Base-by-base conservation (phyloP, 2,797 vertebrate genomes). In the Microctenopoma stevenorrisi region DNA sequence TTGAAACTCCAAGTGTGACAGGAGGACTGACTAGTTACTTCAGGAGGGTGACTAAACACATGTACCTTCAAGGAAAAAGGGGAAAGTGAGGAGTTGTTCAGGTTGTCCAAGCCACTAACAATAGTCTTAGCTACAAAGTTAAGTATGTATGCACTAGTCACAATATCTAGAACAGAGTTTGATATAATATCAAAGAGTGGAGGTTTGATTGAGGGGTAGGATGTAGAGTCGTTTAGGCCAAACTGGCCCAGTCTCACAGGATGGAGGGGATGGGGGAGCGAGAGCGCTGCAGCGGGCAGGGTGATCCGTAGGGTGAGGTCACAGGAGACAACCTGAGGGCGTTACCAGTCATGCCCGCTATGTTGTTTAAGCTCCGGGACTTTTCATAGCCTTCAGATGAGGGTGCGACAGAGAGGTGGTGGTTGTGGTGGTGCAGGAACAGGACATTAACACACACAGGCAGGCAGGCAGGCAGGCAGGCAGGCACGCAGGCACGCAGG, bases 301-400 rank as follows among this genome's bases (percentile, higher is more conserved):
- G 96, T 72, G 96, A 98, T 94, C 92, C 95, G 91, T 96, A 98
- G 82, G 96, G 96, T 84, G 97, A 97, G 91, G 94, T 95, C 88
- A 96, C 95, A 78, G 96, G 96, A 94, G 96, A 97, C 89, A 97
- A 94, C 89, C 94, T 94, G 94, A 98, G 94, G 91, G 95, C 81
- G 93, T 94, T 98, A 92, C 94, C 95, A 85, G 95, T 91, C 95
- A 97, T 88, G 94, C 95, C 95, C 77, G 95, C 93, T 95, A 98
- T 96, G 96, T 96, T 97, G 96, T 95, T 98, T 96, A 99, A 95
- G 91, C 97, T 98, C 94, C 95, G 91, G 87, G 96, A 97, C 93
- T 98, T 98, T 94, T 97, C 96, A 86, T 95, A 97, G 92, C 96
- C 97, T 98, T 98, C 93, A 78, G 87, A 89, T 90, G 94, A 79